A percentile compares a stretch with the other conserved stretches of the same genome.
phyloP scores from a whole-genome alignment of 2,797 vertebrate genomes.

The Chelonia mydas region DNA sequence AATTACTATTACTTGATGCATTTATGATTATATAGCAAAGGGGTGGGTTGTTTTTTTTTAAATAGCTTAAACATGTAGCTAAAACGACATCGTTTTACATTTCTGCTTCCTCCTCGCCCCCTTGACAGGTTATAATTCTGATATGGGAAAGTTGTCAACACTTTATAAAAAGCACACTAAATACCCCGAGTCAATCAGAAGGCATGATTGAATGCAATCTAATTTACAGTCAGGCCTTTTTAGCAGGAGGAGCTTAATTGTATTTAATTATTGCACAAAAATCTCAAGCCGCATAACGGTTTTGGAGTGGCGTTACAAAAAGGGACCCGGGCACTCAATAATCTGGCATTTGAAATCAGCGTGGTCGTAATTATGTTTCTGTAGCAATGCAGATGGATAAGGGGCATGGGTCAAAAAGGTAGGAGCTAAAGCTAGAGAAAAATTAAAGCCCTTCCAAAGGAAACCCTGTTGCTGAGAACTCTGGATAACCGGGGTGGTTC shows the following conservation, averaged over 20 bases:
- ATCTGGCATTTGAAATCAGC: neutral
- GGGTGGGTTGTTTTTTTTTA: neutral
- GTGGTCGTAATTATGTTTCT: neutral
- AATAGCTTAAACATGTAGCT: neutral
- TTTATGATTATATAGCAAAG: neutral
- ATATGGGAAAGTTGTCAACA: constrained; percentile 8
- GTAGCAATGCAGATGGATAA: neutral
- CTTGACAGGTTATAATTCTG: constrained; percentile 14
- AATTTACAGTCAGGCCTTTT: neutral
- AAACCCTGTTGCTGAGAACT: neutral
- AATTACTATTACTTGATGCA: neutral
- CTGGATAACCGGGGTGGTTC: neutral
- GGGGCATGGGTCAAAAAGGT: neutral
- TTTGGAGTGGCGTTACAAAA: neutral
- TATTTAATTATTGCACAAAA: neutral
- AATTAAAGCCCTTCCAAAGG: neutral
- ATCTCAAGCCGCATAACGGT: neutral
- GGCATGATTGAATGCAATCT: neutral
- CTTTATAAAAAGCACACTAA: constrained; percentile 1
- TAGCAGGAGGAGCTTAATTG: neutral
- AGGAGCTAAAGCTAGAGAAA: neutral
- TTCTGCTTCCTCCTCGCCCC: neutral
- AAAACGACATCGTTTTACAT: neutral
- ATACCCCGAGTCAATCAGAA: neutral
- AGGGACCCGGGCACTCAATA: neutral